Evolutionary conservation across 1,140 invertebrate species (phyloP).

Genomic region (Drosophila mauritiana): DNA sequence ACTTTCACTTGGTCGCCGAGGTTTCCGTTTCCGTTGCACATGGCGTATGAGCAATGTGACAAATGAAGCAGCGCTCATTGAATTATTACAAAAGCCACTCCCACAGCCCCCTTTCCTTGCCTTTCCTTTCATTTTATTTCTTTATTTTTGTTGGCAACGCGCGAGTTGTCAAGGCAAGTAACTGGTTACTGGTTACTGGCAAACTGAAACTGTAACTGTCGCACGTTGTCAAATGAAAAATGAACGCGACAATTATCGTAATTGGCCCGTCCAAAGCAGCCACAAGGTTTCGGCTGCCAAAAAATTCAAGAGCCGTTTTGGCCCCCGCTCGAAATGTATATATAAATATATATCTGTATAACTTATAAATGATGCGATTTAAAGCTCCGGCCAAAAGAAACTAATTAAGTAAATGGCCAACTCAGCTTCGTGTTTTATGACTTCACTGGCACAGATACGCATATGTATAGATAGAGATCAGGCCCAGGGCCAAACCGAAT

Average conservation of each 20-base stretch:
- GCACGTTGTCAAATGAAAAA: conserved; percentile 78
- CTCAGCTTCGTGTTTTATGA: conserved; percentile 56
- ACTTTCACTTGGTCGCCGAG: conserved; percentile 66
- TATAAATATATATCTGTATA: conserved; percentile 15
- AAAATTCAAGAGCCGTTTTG: conserved; percentile 4
- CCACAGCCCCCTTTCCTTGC: conserved; percentile 1
- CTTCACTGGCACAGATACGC: conserved; percentile 27
- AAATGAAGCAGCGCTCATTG: conserved; percentile 73
- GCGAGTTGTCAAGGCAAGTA: conserved; percentile 59
- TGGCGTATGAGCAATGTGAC: conserved; percentile 64
- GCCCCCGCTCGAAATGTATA: not conserved
- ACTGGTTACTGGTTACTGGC: conserved; percentile 52
- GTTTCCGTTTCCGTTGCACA: conserved; percentile 62
- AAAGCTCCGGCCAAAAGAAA: conserved; percentile 43
- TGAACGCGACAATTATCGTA: conserved; percentile 79
- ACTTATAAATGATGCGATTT: conserved; percentile 52
- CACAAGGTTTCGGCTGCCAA: conserved; percentile 37
- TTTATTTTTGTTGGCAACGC: conserved; percentile 38
- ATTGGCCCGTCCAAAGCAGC: conserved; percentile 54
- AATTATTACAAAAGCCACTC: conserved; percentile 64
- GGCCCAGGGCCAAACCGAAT: conserved; percentile 31
- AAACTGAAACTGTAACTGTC: conserved; percentile 40
- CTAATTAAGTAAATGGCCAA: conserved; percentile 69
- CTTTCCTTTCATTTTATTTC: not conserved
- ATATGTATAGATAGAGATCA: conserved; percentile 25